Conservation (phyloP, 2,113 vertebrate species). For the Pelecanus crispus region DNA sequence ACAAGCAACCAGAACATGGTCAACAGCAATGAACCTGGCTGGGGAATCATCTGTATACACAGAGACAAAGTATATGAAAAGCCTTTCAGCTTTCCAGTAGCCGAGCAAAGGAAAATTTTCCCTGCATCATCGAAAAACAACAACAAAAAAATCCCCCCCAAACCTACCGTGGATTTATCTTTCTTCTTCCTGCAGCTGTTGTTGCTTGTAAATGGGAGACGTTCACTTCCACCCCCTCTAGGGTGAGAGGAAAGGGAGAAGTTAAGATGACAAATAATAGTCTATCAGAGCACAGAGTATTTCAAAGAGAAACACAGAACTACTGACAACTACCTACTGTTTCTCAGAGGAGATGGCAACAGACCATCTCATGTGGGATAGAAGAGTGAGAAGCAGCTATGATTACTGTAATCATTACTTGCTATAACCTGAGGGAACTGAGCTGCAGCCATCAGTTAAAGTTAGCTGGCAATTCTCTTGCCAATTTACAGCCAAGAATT, state of each 20-base stretch:
- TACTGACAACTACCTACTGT: not conserved
- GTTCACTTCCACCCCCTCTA: not conserved
- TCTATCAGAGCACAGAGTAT: not conserved
- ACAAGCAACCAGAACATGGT: not conserved
- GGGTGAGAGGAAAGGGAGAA: not conserved
- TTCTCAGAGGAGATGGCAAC: not conserved
- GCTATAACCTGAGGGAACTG: not conserved
- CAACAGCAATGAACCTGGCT: rapidly evolving
- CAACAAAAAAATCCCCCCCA: not conserved
- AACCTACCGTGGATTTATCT: not conserved
- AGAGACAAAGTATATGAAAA: not conserved
- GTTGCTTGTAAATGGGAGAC: not conserved
- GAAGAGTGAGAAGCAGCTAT: not conserved
- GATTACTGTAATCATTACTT: not conserved
- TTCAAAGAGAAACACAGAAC: not conserved
- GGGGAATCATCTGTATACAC: not conserved
- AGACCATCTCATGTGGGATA: not conserved
- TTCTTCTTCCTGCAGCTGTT: not conserved
- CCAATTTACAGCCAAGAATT: not conserved
- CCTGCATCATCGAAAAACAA: not conserved
- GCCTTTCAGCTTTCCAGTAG: not conserved
- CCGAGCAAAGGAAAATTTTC: not conserved
- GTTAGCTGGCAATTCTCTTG: not conserved
- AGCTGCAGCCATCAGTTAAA: not conserved
- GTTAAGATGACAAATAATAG: not conserved